Evolutionary conservation across 1,140 invertebrate species (phyloP).

Genomic region (Drosophila nebulosa): DNA sequence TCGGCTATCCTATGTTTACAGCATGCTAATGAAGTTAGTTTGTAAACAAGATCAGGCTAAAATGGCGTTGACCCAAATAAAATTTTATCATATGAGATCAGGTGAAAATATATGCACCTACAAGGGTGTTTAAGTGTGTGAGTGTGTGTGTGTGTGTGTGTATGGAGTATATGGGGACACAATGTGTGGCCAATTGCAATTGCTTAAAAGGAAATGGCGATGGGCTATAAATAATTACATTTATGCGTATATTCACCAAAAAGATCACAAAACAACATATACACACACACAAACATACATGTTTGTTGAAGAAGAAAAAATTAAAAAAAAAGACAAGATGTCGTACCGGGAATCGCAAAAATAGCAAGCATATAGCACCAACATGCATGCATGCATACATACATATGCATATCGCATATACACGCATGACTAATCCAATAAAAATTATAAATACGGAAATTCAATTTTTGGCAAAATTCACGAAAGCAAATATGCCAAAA

Average conservation of each 20-base stretch:
- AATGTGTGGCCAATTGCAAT: slow-evolving; percentile 34
- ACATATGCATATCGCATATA: not conserved
- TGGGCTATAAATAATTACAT: slow-evolving; percentile 32
- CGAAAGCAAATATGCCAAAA: slow-evolving; percentile 1
- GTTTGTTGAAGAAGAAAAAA: not conserved
- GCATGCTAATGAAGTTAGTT: slow-evolving; percentile 25
- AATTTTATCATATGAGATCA: not conserved
- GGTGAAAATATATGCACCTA: no score
- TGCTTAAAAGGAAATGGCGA: not conserved
- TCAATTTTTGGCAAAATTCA: slow-evolving; percentile 6
- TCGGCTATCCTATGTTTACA: slow-evolving; percentile 32
- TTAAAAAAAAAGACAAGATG: slow-evolving; percentile 26
- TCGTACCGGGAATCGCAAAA: slow-evolving; percentile 41
- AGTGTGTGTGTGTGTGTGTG: not conserved
- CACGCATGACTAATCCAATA: slow-evolving; percentile 1
- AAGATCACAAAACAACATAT: no score
- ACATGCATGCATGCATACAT: not conserved
- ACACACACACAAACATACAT: no score
- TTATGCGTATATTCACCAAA: no score
- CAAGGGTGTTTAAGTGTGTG: not conserved
- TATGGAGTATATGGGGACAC: slow-evolving; percentile 17
- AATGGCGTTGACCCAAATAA: slow-evolving; percentile 57
- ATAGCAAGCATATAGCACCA: not conserved
- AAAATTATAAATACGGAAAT: slow-evolving; percentile 11
- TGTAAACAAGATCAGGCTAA: not conserved